Percentiles rank a stretch among this genome's conserved stretches.
These are phyloP conservation scores for Phaonia tiefii DNA, from an alignment of 2,888 invertebrate species.

Conservation along the genomic window DNA sequence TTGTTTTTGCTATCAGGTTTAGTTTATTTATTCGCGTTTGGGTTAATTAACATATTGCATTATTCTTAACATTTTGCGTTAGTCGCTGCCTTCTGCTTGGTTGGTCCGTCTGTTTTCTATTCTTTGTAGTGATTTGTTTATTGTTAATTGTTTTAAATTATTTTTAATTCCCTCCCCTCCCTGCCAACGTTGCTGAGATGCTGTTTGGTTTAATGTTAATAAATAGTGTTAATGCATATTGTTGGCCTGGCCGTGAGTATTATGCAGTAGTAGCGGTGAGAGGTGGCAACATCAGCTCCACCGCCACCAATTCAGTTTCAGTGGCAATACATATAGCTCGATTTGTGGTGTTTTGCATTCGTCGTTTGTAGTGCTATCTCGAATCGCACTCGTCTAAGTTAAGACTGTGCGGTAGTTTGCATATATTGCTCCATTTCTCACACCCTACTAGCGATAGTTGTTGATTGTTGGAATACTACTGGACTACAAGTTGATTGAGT, in stretches of 20 bases:
- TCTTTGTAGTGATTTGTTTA: background rate
- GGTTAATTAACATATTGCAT: background rate
- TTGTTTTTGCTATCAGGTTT: too few species aligned
- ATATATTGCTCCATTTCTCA: conserved; percentile 56
- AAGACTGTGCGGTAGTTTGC: conserved; percentile 40
- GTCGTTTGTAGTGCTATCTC: background rate
- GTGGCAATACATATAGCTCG: background rate
- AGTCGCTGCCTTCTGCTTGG: background rate
- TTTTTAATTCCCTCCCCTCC: too few species aligned
- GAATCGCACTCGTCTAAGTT: background rate
- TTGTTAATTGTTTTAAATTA: conserved; percentile 9
- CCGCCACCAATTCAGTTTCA: background rate
- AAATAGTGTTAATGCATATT: conserved; percentile 10
- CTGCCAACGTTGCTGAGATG: too few species aligned
- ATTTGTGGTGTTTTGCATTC: background rate
- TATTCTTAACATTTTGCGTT: background rate
- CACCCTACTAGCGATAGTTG: conserved; percentile 29
- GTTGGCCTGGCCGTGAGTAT: background rate
- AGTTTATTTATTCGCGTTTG: background rate
- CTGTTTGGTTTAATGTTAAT: background rate
- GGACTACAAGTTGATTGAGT: background rate
- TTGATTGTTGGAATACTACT: background rate
- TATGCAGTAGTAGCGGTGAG: background rate
- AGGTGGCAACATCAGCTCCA: background rate
- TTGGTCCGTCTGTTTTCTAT: background rate